These are phyloP conservation scores for Cinclus cinclus DNA, from an alignment of 2,113 vertebrate species.

Conservation along the genomic window DNA sequence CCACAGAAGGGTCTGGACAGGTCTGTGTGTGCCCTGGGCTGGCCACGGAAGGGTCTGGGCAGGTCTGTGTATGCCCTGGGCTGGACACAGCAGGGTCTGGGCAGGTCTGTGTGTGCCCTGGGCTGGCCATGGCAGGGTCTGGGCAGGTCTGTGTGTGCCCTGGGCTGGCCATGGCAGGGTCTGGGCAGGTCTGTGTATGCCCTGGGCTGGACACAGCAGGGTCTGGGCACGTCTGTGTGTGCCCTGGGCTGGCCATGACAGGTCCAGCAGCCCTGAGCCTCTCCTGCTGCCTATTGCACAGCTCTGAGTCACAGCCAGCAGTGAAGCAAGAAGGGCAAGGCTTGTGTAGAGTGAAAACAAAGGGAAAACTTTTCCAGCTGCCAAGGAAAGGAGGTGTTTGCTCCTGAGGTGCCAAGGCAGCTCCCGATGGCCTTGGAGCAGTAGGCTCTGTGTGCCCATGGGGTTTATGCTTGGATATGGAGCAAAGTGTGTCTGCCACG, in stretches of 20 bases:
- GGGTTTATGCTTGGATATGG: neutral
- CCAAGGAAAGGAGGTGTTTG: neutral
- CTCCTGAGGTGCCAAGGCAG: neutral
- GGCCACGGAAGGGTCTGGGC: rapidly evolving
- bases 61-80: neutral
- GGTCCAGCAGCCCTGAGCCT: neutral
- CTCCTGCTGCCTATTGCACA: neutral
- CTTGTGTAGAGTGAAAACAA: neutral
- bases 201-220: neutral
- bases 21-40: neutral
- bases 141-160: neutral
- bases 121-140: neutral
- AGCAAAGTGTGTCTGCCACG: neutral
- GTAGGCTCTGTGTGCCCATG: rapidly evolving
- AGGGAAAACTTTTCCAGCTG: neutral
- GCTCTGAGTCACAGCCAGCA: neutral
- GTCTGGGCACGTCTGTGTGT: neutral
- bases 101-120: neutral
- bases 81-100: neutral
- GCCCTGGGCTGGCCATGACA: neutral
- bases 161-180: neutral
- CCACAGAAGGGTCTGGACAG: too few relatives aligned
- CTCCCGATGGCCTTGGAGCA: rapidly evolving
- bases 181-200: neutral
- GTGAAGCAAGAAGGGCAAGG: neutral